Evolutionary conservation across 2,888 invertebrate species (phyloP), one percentile per base, ranked within the genome.

Genomic region (Eilema caniola): DNA sequence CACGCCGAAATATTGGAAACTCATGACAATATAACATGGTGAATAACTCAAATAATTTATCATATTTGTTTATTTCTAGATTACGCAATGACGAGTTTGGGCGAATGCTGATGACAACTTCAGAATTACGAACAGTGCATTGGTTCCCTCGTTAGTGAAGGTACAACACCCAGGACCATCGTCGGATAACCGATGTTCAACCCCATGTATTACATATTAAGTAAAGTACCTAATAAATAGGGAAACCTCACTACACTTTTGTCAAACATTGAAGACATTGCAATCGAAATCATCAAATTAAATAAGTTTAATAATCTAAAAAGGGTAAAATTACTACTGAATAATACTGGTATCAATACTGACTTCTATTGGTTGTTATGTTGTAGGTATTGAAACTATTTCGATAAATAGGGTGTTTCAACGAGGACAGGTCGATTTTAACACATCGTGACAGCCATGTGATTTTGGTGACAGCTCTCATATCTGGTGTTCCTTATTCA

Each of bases 21-120:
- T n/a, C n/a, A n/a, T n/a, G n/a, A n/a, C n/a, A n/a, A n/a, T n/a
- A n/a, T n/a, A n/a, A n/a, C n/a, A n/a, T n/a, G n/a, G n/a, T n/a
- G n/a, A n/a, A n/a, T n/a, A n/a, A n/a, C n/a, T n/a, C n/a, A 56
- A 56, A 59, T 28, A 25, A 41, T 33, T 63, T n/a, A n/a, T 41
- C 10, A 31, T 20, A n/a, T n/a, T n/a, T 59, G 3, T 41, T 14
- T 62, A 11, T 25, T 96, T 92, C 64, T 93, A 96, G 96, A 95
- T 93, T 96, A 95, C 85, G 96, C 96, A 67, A 95, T 96, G 79
- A 95, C 96, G 23, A 95, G 95, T 83, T 88, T 95, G 68, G 96
- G 96, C 33, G 96, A 96, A 86, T 96, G 96, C 89, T 96, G 92
- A 94, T 88, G 53, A 59, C 12, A 65, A 41, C 66, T 68, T 70